A percentile compares a stretch with the other conserved stretches of the same genome.
phyloP scores from a whole-genome alignment of 2,797 vertebrate genomes.

The Falco concolor region DNA sequence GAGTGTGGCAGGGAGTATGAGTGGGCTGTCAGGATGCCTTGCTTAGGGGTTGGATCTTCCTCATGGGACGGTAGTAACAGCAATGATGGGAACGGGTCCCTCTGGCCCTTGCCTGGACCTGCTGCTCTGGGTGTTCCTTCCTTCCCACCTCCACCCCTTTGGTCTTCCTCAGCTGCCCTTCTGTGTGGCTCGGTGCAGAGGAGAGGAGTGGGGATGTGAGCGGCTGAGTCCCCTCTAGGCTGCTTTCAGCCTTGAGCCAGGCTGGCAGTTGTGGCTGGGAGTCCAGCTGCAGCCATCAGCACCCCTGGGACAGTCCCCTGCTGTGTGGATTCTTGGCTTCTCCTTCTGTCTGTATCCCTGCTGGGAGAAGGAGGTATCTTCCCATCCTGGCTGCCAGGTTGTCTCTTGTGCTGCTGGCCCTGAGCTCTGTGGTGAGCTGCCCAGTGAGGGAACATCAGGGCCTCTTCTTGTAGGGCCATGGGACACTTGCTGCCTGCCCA shows the following conservation, averaged over 20 bases:
- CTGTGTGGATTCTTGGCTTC: background rate
- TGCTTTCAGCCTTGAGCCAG: background rate
- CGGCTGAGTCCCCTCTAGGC: background rate
- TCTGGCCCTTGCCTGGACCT: background rate
- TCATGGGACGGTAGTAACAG: rapidly evolving
- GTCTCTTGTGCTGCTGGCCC: background rate
- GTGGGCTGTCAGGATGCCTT: background rate
- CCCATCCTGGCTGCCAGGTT: background rate
- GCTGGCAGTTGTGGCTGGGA: background rate
- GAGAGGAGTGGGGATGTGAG: background rate
- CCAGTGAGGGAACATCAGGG: background rate
- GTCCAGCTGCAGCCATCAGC: background rate
- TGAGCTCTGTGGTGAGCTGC: background rate
- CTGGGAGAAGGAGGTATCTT: background rate
- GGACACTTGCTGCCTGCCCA: background rate
- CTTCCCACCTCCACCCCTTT: background rate
- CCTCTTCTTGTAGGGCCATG: background rate
- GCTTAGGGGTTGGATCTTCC: background rate
- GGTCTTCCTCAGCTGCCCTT: background rate
- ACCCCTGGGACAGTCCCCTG: background rate
- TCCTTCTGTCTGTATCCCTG: background rate
- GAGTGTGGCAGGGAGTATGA: background rate
- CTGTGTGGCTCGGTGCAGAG: background rate
- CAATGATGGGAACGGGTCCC: background rate
- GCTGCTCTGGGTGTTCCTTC: background rate